Percentiles rank a stretch among this genome's conserved stretches.
phyloP scores from a whole-genome alignment of 2,113 vertebrate genomes.

The Neoarius graeffei region DNA sequence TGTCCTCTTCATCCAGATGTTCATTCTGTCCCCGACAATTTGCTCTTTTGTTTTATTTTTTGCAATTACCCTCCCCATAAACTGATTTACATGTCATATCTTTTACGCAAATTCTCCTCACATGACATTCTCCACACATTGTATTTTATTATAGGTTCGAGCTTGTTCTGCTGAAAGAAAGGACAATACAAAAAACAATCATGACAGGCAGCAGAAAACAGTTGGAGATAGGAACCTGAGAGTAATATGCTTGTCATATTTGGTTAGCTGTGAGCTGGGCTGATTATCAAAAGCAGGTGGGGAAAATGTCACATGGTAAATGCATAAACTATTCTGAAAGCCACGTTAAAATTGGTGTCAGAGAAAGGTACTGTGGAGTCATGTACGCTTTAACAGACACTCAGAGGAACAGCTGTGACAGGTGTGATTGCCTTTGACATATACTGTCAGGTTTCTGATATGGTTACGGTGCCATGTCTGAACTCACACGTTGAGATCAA shows the following conservation, averaged over 20 bases:
- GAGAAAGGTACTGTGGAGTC: constrained; percentile 36
- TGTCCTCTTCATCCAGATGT: not conserved
- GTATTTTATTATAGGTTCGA: constrained; percentile 56
- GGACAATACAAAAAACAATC: constrained; percentile 57
- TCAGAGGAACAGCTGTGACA: constrained; percentile 20
- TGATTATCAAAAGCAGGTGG: constrained; percentile 53
- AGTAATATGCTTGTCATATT: constrained; percentile 60
- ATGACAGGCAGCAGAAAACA: constrained; percentile 51
- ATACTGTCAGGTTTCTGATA: constrained; percentile 57
- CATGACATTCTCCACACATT: constrained; percentile 40
- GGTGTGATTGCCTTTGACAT: constrained; percentile 60
- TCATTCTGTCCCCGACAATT: constrained; percentile 16
- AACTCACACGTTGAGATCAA: constrained; percentile 28
- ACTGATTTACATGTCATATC: constrained; percentile 53
- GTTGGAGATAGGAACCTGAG: constrained; percentile 53
- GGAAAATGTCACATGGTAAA: constrained; percentile 13
- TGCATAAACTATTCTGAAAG: constrained; percentile 20
- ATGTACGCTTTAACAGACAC: constrained; percentile 43
- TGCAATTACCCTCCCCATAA: constrained; percentile 18
- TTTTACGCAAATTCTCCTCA: constrained; percentile 45
- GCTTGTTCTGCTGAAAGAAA: constrained; percentile 33
- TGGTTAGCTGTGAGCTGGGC: constrained; percentile 55
- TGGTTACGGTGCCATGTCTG: constrained; percentile 38
- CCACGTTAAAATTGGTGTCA: constrained; percentile 38
- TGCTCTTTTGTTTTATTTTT: not conserved